These are phyloP conservation scores for Achlya flavicornis DNA, from an alignment of 2,888 invertebrate species.

Conservation along the genomic window DNA sequence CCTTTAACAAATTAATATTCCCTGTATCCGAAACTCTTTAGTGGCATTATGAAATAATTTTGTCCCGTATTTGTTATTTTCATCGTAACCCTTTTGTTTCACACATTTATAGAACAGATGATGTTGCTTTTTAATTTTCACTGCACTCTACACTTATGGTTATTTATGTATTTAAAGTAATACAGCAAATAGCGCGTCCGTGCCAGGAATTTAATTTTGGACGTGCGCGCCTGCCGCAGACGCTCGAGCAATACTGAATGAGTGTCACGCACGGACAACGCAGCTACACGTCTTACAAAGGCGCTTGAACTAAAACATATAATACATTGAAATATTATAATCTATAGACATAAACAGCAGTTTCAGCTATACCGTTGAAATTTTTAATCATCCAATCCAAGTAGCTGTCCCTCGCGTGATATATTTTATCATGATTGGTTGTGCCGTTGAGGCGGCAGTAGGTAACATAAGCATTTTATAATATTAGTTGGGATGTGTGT, in stretches of 20 bases:
- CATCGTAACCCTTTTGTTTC: not conserved
- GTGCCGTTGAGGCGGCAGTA: too few species aligned
- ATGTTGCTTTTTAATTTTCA: not conserved
- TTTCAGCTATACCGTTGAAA: not conserved
- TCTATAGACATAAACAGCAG: not conserved
- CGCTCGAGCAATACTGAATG: slow-evolving; percentile 23
- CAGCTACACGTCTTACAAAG: slow-evolving; percentile 9
- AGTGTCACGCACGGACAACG: slow-evolving; percentile 7
- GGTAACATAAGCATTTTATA: too few species aligned
- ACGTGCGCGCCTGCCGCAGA: slow-evolving; percentile 66
- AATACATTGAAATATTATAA: not conserved
- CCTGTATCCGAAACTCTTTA: not conserved
- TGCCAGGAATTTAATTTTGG: slow-evolving; percentile 1
- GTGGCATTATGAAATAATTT: not conserved
- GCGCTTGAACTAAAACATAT: slow-evolving; percentile 13
- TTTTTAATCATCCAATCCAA: not conserved
- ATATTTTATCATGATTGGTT: too few species aligned
- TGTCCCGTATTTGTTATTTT: not conserved
- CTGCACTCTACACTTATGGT: not conserved
- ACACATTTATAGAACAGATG: not conserved
- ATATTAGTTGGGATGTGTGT: too few species aligned
- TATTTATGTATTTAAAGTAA: not conserved
- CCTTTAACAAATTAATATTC: not conserved
- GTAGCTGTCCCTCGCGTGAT: too few species aligned
- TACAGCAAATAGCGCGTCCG: not conserved